Evolutionary conservation across 2,797 vertebrate species (phyloP), one percentile per base, ranked within the genome.

Genomic region (Miichthys miiuy): DNA sequence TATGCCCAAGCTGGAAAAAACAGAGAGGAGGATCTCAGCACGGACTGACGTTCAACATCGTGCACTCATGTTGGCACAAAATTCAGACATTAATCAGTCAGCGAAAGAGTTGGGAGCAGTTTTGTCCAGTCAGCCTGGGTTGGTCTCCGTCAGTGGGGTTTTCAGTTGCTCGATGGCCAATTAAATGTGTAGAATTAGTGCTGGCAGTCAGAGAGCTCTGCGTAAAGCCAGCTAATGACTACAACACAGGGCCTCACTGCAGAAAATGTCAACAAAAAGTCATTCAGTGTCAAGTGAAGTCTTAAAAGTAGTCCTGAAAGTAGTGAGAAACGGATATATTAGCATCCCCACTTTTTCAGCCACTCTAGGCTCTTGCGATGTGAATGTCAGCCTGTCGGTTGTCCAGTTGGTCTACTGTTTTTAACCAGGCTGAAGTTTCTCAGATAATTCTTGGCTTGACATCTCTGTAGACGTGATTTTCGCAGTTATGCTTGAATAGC

Each of bases 101-200:
- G 57, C 2, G 13, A 65, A 16, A 14, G 64, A 74, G 56, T 25
- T 51, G 27, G 50, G 57, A 80, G 44, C 55, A 42, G 57, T 75
- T 78, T 68, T 30, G 70, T 63, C 54, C 41, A 68, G 48, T 68
- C 13, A 27, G 50, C 20, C 68, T 21, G 13, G 77, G 56, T 72
- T 76, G 70, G 51, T 72, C 62, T 79, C 68, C 1, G 1, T 82
- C 58, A 47, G 30, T 23, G 41, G 44, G 38, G n/a, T 41, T 75
- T 83, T 83, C 12, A 48, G 27, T 41, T 50, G 48, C 70, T 58
- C 83, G 69, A 84, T 81, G 78, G 82, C 52, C 86, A 89, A 90
- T 89, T 90, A 88, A 81, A 81, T 75, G 82, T 71, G 81, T 52
- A 65, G 71, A 87, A 81, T 87, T 82, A 86, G 77, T 55, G 61